These are phyloP conservation scores for Ageneiosus marmoratus DNA, from an alignment of 2,113 vertebrate genomes.

Conservation along the genomic window DNA sequence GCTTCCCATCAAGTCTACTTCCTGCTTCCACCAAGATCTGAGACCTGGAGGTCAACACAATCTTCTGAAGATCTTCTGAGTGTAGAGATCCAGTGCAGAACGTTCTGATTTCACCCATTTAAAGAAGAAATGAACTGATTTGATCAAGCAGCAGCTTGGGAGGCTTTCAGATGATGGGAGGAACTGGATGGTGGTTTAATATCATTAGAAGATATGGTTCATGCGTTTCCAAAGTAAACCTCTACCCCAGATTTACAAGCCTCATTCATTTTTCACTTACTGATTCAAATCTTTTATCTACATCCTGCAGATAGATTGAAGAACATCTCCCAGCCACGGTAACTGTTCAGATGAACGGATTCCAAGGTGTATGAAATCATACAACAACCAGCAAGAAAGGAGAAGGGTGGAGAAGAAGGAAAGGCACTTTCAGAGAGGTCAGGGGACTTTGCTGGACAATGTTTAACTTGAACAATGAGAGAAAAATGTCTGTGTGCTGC, in stretches of 20 bases:
- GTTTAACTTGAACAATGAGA: constrained; percentile 51
- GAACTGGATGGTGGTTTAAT: too few species aligned
- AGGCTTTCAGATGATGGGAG: neutral
- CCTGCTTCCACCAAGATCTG: neutral
- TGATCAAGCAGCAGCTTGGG: neutral
- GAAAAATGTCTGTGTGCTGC: constrained; percentile 30
- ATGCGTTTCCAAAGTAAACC: constrained; percentile 56
- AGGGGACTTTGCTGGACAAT: constrained; percentile 51
- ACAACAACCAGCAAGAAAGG: neutral
- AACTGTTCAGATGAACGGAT: too few species aligned
- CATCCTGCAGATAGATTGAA: constrained; percentile 57
- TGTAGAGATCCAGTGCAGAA: neutral
- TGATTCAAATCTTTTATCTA: constrained; percentile 59
- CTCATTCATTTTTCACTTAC: constrained; percentile 57
- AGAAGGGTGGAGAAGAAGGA: neutral
- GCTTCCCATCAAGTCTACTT: neutral
- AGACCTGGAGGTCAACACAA: neutral
- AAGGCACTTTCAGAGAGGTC: neutral
- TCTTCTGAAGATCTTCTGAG: neutral
- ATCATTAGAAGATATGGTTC: neutral
- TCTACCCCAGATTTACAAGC: constrained; percentile 62
- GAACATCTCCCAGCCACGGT: too few species aligned
- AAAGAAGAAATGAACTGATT: too few species aligned
- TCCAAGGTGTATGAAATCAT: neutral
- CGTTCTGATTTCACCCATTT: neutral